A percentile compares a stretch with the other conserved stretches of the same genome.
These are phyloP conservation scores for Drosophila macrospina DNA, from an alignment of 2,888 invertebrate species.

Conservation along the genomic window DNA sequence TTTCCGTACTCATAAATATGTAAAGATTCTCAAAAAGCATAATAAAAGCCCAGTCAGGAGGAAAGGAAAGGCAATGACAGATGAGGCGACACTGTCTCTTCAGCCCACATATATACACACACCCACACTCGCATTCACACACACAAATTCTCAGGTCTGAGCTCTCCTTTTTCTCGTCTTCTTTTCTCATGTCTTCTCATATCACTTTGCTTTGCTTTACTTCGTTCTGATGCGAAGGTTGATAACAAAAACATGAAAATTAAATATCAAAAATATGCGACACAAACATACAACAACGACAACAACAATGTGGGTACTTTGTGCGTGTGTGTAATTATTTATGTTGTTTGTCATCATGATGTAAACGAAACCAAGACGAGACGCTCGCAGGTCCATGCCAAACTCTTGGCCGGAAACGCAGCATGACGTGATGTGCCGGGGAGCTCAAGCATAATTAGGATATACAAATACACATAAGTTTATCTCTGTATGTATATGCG, in stretches of 20 bases:
- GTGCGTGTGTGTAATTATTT: slow-evolving; percentile 72
- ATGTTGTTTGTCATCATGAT: slow-evolving; percentile 69
- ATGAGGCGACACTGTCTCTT: slow-evolving; percentile 6
- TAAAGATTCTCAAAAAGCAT: slow-evolving; percentile 54
- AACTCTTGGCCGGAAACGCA: slow-evolving; percentile 57
- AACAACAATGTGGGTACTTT: slow-evolving; percentile 18
- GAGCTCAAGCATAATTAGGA: slow-evolving; percentile 53
- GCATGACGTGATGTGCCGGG: slow-evolving; percentile 50
- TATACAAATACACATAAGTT: slow-evolving; percentile 22
- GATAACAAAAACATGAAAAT: slow-evolving; percentile 63
- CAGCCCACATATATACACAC: neutral
- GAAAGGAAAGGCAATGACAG: slow-evolving; percentile 47
- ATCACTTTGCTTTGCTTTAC: slow-evolving; percentile 30
- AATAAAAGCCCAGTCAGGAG: slow-evolving; percentile 51
- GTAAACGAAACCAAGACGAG: slow-evolving; percentile 68
- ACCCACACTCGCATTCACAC: neutral
- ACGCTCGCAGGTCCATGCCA: slow-evolving; percentile 36
- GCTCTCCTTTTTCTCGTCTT: neutral
- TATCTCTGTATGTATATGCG: neutral
- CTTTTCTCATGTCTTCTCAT: neutral
- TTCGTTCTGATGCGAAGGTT: slow-evolving; percentile 36
- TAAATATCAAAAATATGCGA: slow-evolving; percentile 71
- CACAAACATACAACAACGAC: slow-evolving; percentile 27
- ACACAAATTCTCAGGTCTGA: slow-evolving; percentile 1
- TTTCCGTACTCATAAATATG: slow-evolving; percentile 66